Evolutionary conservation across 2,888 invertebrate genomes (phyloP).

Genomic region (Oscheius sp.): DNA sequence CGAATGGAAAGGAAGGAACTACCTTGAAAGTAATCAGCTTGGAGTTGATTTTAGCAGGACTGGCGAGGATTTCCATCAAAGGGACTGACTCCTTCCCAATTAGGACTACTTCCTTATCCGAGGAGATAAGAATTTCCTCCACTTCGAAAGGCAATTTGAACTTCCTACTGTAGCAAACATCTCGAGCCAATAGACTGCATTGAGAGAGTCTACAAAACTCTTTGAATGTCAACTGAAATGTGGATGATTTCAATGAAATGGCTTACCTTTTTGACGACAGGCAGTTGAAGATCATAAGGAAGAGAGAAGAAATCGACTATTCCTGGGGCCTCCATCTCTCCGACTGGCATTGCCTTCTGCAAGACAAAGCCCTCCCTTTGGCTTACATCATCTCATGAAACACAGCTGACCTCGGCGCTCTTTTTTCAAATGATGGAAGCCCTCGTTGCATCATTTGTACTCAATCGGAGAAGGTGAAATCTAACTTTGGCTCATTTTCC

Average conservation of each 20-base stretch:
- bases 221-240: not conserved
- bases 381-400: conserved; percentile 13
- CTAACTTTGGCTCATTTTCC: too few relatives aligned
- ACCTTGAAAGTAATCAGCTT: not conserved
- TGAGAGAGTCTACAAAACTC: conserved; percentile 2
- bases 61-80: not conserved
- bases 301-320: conserved; percentile 11
- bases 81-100: not conserved
- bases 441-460: too few relatives aligned
- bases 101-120: not conserved
- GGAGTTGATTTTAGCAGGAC: not conserved
- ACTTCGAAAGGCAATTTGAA: conserved; percentile 1
- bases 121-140: not conserved
- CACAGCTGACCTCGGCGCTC: not conserved
- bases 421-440: not conserved
- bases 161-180: not conserved
- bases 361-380: not conserved
- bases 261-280: not conserved
- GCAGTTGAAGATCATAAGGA: conserved; percentile 2
- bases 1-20: not conserved
- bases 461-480: too few relatives aligned
- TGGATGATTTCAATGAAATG: not conserved
- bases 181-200: not conserved
- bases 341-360: not conserved
- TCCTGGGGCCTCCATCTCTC: not conserved